phyloP scores from a whole-genome alignment of 2,113 vertebrate genomes.

The Burhinus oedicnemus region DNA sequence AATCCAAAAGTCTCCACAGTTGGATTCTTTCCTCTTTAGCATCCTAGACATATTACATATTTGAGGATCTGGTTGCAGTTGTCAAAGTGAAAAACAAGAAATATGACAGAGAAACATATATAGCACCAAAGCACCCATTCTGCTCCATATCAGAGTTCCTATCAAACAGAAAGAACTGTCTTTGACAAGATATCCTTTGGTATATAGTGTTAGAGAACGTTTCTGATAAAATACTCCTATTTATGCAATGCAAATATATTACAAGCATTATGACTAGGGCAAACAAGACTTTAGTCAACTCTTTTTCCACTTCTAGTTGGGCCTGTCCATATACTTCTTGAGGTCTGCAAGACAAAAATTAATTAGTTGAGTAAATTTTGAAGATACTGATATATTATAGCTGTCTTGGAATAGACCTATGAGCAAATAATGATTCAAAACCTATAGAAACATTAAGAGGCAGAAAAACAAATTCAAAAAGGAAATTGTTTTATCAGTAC shows the following conservation, averaged over 20 bases:
- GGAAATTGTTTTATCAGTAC: neutral
- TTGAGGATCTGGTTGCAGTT: neutral
- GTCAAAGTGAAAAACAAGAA: neutral
- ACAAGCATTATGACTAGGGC: neutral
- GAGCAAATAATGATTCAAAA: neutral
- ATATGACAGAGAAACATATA: neutral
- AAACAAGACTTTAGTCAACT: neutral
- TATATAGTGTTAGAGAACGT: neutral
- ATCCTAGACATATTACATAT: neutral
- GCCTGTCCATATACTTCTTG: neutral
- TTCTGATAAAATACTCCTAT: neutral
- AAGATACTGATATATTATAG: neutral
- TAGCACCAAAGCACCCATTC: neutral
- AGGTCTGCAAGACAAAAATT: neutral
- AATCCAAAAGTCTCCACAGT: neutral
- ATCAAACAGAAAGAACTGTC: rapidly evolving
- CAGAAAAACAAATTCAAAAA: neutral
- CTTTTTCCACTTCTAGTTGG: neutral
- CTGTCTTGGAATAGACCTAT: neutral
- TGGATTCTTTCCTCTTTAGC: neutral
- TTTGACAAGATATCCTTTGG: neutral
- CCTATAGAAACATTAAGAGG: neutral
- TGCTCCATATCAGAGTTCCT: neutral
- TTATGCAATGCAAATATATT: neutral
- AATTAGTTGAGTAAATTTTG: neutral